These are phyloP conservation scores for Drosophila nannoptera DNA, from an alignment of 1,140 invertebrate species.

Conservation along the genomic window DNA sequence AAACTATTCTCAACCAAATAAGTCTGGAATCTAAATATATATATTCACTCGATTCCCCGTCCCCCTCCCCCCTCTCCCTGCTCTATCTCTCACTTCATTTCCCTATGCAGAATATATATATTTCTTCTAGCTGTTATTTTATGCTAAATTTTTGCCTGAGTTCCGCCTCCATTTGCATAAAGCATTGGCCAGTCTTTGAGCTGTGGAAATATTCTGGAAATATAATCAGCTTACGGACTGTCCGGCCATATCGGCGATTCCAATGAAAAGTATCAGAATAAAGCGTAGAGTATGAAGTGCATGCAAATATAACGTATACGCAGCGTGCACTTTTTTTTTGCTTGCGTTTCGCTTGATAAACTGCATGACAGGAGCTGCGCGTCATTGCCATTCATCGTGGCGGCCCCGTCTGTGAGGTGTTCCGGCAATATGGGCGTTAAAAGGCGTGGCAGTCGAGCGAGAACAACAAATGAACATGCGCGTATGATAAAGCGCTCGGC, in stretches of 20 bases:
- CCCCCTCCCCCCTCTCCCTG: too few relatives aligned
- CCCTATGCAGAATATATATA: too few relatives aligned
- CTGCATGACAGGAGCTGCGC: slow-evolving; percentile 44
- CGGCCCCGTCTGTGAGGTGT: slow-evolving; percentile 17
- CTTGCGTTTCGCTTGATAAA: slow-evolving; percentile 55
- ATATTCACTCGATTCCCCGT: too few relatives aligned
- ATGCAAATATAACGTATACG: slow-evolving; percentile 42
- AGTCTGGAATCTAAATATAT: too few relatives aligned
- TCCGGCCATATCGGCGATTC: too few relatives aligned
- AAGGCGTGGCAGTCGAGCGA: slow-evolving; percentile 13
- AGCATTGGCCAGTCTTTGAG: not conserved
- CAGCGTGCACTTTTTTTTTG: slow-evolving; percentile 9
- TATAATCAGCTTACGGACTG: slow-evolving; percentile 53
- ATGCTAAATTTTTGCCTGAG: not conserved
- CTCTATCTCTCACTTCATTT: too few relatives aligned
- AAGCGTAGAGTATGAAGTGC: not conserved
- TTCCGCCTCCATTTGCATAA: not conserved
- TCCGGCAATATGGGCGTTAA: not conserved
- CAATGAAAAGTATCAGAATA: slow-evolving; percentile 1
- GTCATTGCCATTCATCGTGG: slow-evolving; percentile 39
- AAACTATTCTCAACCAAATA: too few relatives aligned
- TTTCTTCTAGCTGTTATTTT: not conserved
- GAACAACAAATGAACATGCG: slow-evolving; percentile 68
- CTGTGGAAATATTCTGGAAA: slow-evolving; percentile 5
- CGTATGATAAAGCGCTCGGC: slow-evolving; percentile 54